Evolutionary conservation across 2,113 vertebrate genomes (phyloP), one percentile per base, ranked within the genome.

Genomic region (Rhadina sibilatrix): DNA sequence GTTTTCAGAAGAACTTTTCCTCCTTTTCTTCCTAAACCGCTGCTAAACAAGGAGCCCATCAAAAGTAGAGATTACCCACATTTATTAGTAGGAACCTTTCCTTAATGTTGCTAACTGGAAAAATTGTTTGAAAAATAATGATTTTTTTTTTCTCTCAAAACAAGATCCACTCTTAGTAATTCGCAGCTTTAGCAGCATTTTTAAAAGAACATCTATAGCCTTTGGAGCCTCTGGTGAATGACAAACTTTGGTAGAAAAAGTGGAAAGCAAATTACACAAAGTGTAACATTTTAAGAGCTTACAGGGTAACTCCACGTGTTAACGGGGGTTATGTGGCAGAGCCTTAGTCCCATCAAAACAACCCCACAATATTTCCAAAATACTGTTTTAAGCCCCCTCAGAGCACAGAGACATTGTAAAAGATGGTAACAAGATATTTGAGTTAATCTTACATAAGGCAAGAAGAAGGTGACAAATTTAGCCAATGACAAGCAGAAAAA

Each of bases 401-500:
- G 49, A 57, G 35, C 44, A 89, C 6, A 56, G 66, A 49, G 52
- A 57, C 44, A 25, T 63, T 63, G 63, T 44, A 59, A 76, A 47
- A 56, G 66, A 40, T 35, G 76, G 86, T n/a, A 75, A 83, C 52
- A 90, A 80, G 93, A 90, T 82, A 91, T 49, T 37, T 16, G 56
- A 74, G 61, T 79, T 93, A 83, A 85, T 56, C 54, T 96, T 93
- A 96, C 47, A 20, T 89, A 92, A 89, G 90, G 37, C 83, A 87
- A 96, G 65, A 59, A 88, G 96, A 80, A 88, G 75, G 90, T 70
- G 86, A 95, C 72, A 83, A 42, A 97, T 95, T 91, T 85, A 87
- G 71, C 78, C 42, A 86, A 31, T 94, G 89, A 97, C 72, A 70
- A 80, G 69, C 70, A 93, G 76, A 97, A 83, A 87, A 94, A 95